Conservation (phyloP, 1,140 invertebrate genomes). For the Polypedilum vanderplanki region DNA sequence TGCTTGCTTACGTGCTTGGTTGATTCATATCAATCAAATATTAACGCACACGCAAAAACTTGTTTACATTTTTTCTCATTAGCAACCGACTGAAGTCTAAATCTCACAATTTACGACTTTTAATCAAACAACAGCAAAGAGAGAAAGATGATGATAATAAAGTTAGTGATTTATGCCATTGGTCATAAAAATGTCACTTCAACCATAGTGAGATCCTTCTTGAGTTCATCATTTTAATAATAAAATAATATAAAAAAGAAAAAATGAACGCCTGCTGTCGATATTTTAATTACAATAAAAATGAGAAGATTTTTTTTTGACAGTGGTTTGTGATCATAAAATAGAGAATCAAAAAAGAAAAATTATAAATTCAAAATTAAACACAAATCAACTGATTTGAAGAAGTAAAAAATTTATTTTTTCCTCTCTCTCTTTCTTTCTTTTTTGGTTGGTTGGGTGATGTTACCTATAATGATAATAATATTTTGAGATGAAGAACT, state of each 20-base stretch:
- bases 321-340: not conserved
- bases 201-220: not conserved
- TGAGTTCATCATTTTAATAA: constrained; percentile 19
- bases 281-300: constrained; percentile 8
- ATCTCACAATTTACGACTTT: constrained; percentile 2
- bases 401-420: too few species aligned
- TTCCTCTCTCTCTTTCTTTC: not conserved
- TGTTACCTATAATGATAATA: not conserved
- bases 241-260: not conserved
- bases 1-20: not conserved
- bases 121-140: not conserved
- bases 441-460: not conserved
- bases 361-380: too few species aligned
- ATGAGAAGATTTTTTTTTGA: not conserved
- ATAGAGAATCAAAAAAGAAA: not conserved
- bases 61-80: too few species aligned
- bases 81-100: not conserved
- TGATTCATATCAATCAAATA: not conserved
- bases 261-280: not conserved
- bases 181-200: constrained; percentile 26
- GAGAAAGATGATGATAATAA: too few species aligned
- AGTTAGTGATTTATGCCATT: constrained; percentile 1
- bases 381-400: too few species aligned
- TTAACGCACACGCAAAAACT: not conserved
- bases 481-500: not conserved